Evolutionary conservation across 2,888 invertebrate genomes (phyloP).

Genomic region (Emesis castigata): DNA sequence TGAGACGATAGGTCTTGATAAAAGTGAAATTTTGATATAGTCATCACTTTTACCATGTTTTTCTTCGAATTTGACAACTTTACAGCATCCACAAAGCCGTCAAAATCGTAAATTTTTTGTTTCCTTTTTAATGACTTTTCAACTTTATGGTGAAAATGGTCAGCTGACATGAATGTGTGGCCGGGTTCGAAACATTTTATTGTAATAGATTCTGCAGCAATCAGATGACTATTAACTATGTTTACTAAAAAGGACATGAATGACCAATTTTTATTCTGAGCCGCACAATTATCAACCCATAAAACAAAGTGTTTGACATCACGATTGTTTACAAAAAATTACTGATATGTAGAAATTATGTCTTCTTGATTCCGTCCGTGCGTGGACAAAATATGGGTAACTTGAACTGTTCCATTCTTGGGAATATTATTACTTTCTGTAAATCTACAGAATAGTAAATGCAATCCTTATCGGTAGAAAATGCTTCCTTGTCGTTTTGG

Average conservation of each 20-base stretch:
- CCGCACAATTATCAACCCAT: background rate
- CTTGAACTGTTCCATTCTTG: background rate
- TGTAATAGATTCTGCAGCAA: too few species aligned
- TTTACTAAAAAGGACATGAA: background rate
- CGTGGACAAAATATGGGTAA: background rate
- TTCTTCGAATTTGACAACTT: slow-evolving; percentile 9
- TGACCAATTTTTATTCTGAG: background rate
- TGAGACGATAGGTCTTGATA: slow-evolving; percentile 26
- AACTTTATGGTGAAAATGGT: too few species aligned
- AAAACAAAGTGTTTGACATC: background rate
- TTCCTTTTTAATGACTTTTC: too few species aligned
- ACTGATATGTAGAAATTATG: too few species aligned
- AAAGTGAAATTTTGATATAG: slow-evolving; percentile 16
- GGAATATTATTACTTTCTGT: slow-evolving; percentile 11
- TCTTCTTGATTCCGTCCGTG: slow-evolving; percentile 7
- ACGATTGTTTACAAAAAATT: slow-evolving; percentile 6
- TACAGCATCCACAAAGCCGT: slow-evolving; percentile 3
- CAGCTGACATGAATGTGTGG: too few species aligned
- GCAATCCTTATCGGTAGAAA: background rate
- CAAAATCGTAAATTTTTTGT: too few species aligned
- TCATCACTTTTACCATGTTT: slow-evolving; percentile 19
- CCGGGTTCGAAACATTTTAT: too few species aligned
- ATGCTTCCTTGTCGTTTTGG: background rate
- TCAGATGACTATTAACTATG: too few species aligned
- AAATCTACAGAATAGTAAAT: slow-evolving; percentile 10